Conservation (phyloP, 2,888 invertebrate species). For the Acrobasis repandana region DNA sequence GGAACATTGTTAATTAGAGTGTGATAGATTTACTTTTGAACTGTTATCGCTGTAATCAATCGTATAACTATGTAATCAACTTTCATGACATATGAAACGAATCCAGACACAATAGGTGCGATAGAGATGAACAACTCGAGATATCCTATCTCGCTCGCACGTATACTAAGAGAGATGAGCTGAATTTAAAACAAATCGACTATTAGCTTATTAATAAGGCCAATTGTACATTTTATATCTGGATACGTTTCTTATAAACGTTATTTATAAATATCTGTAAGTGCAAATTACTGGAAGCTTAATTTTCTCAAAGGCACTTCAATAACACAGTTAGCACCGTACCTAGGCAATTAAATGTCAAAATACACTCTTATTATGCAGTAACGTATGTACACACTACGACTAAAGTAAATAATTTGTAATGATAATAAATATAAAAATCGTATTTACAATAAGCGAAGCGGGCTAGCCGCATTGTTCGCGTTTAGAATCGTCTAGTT, state of each 20-base stretch:
- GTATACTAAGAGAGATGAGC: too few species aligned
- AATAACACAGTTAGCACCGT: slow-evolving; percentile 14
- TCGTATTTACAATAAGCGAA: slow-evolving; percentile 6
- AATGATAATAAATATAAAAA: slow-evolving; percentile 3
- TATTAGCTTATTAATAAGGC: too few species aligned
- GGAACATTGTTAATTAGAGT: too few species aligned
- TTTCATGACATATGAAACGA: too few species aligned
- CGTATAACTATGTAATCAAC: too few species aligned
- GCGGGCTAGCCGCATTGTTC: background rate
- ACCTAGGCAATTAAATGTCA: background rate
- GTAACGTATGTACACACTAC: slow-evolving; percentile 2
- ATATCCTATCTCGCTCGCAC: too few species aligned
- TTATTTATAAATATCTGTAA: background rate
- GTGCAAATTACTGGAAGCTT: slow-evolving; percentile 8
- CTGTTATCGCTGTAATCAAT: too few species aligned
- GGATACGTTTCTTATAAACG: background rate
- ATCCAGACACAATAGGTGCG: too few species aligned
- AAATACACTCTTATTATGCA: slow-evolving; percentile 7
- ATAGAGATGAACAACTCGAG: too few species aligned
- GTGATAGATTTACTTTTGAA: too few species aligned
- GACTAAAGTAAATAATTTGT: slow-evolving; percentile 6
- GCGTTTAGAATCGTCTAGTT: background rate
- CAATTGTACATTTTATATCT: background rate
- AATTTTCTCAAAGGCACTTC: slow-evolving; percentile 14
- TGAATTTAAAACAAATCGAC: too few species aligned